These are phyloP conservation scores for Apomyelois bistriatella DNA, from an alignment of 2,888 invertebrate genomes.

Conservation along the genomic window DNA sequence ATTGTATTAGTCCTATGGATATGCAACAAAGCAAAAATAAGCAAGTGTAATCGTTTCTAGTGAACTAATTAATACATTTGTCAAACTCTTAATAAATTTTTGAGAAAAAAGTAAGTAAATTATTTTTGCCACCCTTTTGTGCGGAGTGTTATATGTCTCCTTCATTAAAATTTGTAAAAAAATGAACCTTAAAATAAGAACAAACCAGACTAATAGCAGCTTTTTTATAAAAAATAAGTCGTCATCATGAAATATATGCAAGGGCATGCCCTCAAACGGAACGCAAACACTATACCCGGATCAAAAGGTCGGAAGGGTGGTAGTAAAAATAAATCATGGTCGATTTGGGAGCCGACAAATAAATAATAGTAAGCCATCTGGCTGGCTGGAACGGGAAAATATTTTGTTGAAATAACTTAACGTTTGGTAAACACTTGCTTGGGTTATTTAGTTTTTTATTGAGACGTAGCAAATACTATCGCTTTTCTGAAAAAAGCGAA, in stretches of 20 bases:
- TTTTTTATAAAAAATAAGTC: no score
- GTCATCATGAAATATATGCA: slow-evolving; percentile 26
- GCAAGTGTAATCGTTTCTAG: not conserved
- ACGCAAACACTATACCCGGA: slow-evolving; percentile 30
- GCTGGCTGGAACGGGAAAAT: slow-evolving; percentile 15
- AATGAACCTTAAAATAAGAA: no score
- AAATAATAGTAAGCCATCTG: slow-evolving; percentile 32
- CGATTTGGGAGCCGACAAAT: slow-evolving; percentile 31
- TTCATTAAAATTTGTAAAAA: no score
- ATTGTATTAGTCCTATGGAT: no score
- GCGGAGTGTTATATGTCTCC: no score
- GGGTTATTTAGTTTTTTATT: not conserved
- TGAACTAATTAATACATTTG: no score
- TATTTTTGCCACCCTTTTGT: no score
- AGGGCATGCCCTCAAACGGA: slow-evolving; percentile 24
- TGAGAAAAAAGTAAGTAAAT: not conserved
- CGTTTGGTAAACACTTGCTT: not conserved
- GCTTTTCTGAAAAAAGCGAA: no score
- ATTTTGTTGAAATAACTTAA: slow-evolving; percentile 16
- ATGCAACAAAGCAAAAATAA: slow-evolving; percentile 4
- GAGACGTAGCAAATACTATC: not conserved
- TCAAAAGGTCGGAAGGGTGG: slow-evolving; percentile 27
- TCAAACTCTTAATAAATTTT: not conserved
- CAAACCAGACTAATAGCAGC: no score
- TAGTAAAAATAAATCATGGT: slow-evolving; percentile 37